Percentiles rank a stretch among this genome's conserved stretches.
Evolutionary conservation across 2,113 vertebrate species (phyloP).

Genomic region (Trematocara zebra): DNA sequence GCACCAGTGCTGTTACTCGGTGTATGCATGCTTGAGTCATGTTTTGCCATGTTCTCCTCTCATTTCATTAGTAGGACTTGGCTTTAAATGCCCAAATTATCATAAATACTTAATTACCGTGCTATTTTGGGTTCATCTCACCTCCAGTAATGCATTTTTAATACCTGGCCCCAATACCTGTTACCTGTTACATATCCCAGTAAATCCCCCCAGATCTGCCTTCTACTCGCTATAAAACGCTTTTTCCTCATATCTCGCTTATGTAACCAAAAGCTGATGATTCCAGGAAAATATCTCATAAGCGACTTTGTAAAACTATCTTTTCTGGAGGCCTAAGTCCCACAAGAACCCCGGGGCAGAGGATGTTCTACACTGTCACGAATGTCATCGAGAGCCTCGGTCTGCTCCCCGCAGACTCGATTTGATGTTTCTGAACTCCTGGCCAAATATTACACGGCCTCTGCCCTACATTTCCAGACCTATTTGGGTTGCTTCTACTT

Average conservation of each 20-base stretch:
- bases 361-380: conserved; percentile 37
- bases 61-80: neutral
- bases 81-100: conserved; percentile 30
- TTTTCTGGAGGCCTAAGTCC: conserved; percentile 35
- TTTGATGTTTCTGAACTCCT: conserved; percentile 42
- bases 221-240: neutral
- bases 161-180: conserved; percentile 45
- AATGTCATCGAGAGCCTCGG: conserved; percentile 37
- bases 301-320: conserved; percentile 42
- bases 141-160: conserved; percentile 37
- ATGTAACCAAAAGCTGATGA: conserved; percentile 52
- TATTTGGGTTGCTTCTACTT: conserved; percentile 28
- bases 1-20: neutral
- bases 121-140: conserved; percentile 31
- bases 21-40: neutral
- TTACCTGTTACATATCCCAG: conserved; percentile 37
- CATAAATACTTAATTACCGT: conserved; percentile 23
- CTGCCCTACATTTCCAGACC: conserved; percentile 15
- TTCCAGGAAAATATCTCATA: conserved; percentile 44
- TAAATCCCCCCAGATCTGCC: conserved; percentile 32
- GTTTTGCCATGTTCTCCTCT: neutral
- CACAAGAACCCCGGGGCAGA: conserved; percentile 27
- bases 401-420: conserved; percentile 17
- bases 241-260: conserved; percentile 34
- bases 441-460: conserved; percentile 11